Evolutionary conservation across 2,113 vertebrate genomes (phyloP).

Genomic region (Channa argus): DNA sequence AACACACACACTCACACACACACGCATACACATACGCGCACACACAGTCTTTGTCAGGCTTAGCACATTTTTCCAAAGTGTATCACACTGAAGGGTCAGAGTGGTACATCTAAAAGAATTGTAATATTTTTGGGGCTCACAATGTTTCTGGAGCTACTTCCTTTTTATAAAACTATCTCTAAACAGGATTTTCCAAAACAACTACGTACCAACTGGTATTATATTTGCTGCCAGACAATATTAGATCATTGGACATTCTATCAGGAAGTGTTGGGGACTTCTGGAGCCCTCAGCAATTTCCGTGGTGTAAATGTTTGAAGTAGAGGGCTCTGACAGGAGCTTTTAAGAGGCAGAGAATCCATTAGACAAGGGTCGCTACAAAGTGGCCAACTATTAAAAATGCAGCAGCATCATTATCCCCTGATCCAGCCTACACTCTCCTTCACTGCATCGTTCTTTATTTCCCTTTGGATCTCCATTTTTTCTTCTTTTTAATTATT

Average conservation of each 20-base stretch:
- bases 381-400: conserved; percentile 87
- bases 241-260: conserved; percentile 51
- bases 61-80: conserved; percentile 60
- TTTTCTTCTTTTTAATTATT: conserved; percentile 32
- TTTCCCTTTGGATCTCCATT: conserved; percentile 63
- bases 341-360: conserved; percentile 80
- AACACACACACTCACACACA: conserved; percentile 6
- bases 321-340: conserved; percentile 72
- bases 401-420: conserved; percentile 85
- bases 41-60: conserved; percentile 66
- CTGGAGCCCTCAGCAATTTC: conserved; percentile 71
- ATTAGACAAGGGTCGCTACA: conserved; percentile 83
- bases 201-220: conserved; percentile 47
- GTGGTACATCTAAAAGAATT: conserved; percentile 32
- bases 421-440: conserved; percentile 73
- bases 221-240: conserved; percentile 59
- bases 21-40: not conserved
- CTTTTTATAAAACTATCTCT: conserved; percentile 30
- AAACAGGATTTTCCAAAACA: conserved; percentile 43
- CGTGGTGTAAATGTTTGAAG: conserved; percentile 65
- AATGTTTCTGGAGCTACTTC: conserved; percentile 23
- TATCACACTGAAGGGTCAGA: conserved; percentile 40
- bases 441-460: conserved; percentile 59
- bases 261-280: conserved; percentile 62
- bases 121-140: conserved; percentile 9